These are phyloP conservation scores for Tetropium fuscum DNA, from an alignment of 2,888 invertebrate genomes.

Conservation along the genomic window DNA sequence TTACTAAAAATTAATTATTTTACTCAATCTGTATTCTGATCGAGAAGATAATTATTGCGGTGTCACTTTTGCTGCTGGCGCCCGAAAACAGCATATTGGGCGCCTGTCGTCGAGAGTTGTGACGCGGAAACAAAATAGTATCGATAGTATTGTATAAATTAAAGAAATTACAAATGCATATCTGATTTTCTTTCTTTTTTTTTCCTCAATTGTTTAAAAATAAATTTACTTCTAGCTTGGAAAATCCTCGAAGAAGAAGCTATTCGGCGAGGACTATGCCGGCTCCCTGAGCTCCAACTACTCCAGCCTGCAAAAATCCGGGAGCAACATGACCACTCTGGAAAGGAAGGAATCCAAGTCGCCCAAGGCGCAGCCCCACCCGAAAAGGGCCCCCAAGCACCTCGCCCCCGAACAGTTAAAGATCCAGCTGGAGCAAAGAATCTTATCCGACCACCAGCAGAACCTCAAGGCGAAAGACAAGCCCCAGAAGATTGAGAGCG, in stretches of 20 bases:
- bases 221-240: conserved; percentile 53
- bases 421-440: conserved; percentile 58
- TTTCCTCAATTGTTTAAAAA: neutral
- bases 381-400: conserved; percentile 48
- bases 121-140: too few species aligned
- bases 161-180: too few species aligned
- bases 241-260: conserved; percentile 56
- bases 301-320: conserved; percentile 62
- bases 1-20: too few species aligned
- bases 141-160: too few species aligned
- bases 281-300: conserved; percentile 64
- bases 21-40: too few species aligned
- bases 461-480: conserved; percentile 52
- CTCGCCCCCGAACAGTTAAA: conserved; percentile 56
- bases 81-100: too few species aligned
- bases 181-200: too few species aligned
- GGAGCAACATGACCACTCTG: conserved; percentile 60
- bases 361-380: conserved; percentile 48
- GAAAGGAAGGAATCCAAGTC: conserved; percentile 60
- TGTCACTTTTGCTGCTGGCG: too few species aligned
- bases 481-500: conserved; percentile 62
- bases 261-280: conserved; percentile 65
- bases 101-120: too few species aligned
- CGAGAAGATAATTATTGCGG: too few species aligned
- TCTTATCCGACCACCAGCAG: conserved; percentile 53